phyloP scores from a whole-genome alignment of 2,797 vertebrate species.

The Lithobates pipiens region DNA sequence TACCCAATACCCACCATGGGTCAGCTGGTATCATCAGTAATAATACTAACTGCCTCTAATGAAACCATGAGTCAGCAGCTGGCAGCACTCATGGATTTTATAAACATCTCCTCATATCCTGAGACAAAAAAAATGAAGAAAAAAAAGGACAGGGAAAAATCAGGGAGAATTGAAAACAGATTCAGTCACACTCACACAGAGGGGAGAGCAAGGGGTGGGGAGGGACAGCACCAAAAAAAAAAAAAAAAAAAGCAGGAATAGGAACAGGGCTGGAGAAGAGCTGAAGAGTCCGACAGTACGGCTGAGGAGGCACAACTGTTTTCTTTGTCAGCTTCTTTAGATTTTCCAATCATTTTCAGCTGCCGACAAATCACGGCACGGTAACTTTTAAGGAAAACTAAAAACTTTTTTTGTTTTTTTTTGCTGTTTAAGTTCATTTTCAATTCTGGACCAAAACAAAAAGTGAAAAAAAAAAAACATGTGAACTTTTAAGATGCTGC shows the following conservation, averaged over 20 bases:
- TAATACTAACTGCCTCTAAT: slow-evolving; percentile 70
- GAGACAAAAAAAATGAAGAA: slow-evolving; percentile 71
- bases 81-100: slow-evolving; percentile 84
- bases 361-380: background rate
- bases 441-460: background rate
- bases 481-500: slow-evolving; percentile 20
- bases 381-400: background rate
- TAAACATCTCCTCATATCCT: slow-evolving; percentile 86
- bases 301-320: slow-evolving; percentile 34
- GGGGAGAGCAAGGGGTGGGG: slow-evolving; percentile 39
- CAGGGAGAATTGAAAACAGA: slow-evolving; percentile 80
- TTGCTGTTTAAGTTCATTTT: no score
- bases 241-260: background rate
- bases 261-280: slow-evolving; percentile 6
- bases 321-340: slow-evolving; percentile 8
- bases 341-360: slow-evolving; percentile 4
- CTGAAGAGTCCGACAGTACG: slow-evolving; percentile 28
- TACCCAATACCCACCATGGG: background rate
- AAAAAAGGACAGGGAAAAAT: slow-evolving; percentile 64
- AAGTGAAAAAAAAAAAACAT: background rate
- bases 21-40: slow-evolving; percentile 50
- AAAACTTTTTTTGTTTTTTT: no score
- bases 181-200: slow-evolving; percentile 61
- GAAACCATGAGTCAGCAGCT: slow-evolving; percentile 85
- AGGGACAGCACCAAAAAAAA: background rate